A percentile compares a stretch with the other conserved stretches of the same genome.
Evolutionary conservation across 2,797 vertebrate species (phyloP).

Genomic region (Argyrosomus regius): DNA sequence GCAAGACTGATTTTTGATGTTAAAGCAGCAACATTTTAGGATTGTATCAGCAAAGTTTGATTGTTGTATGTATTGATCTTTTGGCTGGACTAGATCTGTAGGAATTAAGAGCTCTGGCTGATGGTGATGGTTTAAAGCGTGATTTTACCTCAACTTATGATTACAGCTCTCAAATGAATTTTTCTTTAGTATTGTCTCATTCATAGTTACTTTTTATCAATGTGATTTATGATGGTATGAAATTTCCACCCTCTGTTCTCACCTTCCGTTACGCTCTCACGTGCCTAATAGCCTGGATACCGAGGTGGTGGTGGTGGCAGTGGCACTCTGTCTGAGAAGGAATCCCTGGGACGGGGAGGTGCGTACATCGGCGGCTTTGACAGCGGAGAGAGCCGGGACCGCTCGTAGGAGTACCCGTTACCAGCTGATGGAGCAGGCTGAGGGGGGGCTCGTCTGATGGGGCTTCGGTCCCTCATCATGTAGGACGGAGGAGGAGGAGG

Average conservation of each 20-base stretch:
- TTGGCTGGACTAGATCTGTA: constrained; percentile 28
- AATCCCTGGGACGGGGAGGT: constrained; percentile 87
- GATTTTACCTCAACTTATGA: constrained; percentile 15
- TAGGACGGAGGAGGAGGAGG: constrained; percentile 79
- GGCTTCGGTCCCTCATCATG: constrained; percentile 92
- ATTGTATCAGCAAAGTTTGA: constrained; percentile 39
- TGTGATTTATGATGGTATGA: constrained; percentile 19
- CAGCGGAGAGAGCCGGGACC: constrained; percentile 90
- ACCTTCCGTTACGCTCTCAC: constrained; percentile 76
- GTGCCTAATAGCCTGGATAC: constrained; percentile 80
- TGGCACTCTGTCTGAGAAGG: constrained; percentile 85
- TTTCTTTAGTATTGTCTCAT: not conserved
- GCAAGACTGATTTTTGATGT: constrained; percentile 66
- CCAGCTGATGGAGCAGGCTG: constrained; percentile 80
- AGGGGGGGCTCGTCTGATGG: constrained; percentile 87
- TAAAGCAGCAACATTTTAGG: constrained; percentile 60
- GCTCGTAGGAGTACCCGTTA: constrained; percentile 93
- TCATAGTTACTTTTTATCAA: constrained; percentile 3
- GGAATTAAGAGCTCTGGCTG: constrained; percentile 40
- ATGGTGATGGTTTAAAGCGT: constrained; percentile 42
- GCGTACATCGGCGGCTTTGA: constrained; percentile 89
- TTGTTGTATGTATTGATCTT: constrained; percentile 23
- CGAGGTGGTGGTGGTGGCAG: constrained; percentile 77
- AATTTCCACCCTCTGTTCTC: constrained; percentile 37
- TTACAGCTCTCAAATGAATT: constrained; percentile 5